Base-by-base conservation (phyloP, 2,797 vertebrate genomes). In the Emys orbicularis region DNA sequence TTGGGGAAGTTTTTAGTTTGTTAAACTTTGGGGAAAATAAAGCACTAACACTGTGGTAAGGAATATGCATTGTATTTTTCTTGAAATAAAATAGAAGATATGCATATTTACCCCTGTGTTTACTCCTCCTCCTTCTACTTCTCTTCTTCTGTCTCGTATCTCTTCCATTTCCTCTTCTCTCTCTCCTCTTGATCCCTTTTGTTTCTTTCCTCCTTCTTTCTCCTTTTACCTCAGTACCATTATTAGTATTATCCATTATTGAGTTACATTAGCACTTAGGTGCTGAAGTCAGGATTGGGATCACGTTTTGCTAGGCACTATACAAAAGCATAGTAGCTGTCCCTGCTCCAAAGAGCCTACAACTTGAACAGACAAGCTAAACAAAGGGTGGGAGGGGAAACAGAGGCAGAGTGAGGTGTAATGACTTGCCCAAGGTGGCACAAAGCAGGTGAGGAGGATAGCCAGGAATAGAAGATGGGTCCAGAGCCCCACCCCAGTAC, bases 381-480 rank as follows among this genome's bases (percentile, higher is more conserved):
- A 18, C 13, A 29, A 29, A 29, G 27, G 23, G 8, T 29, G 27
- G 44, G 44, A 47, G 27, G 65, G 65, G n/a, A 21, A 72, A 23
- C 65, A 3, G 18, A 72, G 9, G 37, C n/a, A 41, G 18, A 12
- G n/a, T 37, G 68, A 72, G 18, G 16, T n/a, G 65, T 16, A 8
- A 21, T 68, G 65, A 37, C 65, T 37, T 68, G 65, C 19, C 65
- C n/a, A 68, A 37, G 34, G n/a, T 41, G n/a, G 11, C 68, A 65
- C 80, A 83, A 80, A 27, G 92, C 82, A 87, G 93, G 80, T 57
- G 31, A 79, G 86, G 37, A 72, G 31, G 50, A 47, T 59, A 90
- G 89, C 84, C 92, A 96, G 92, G 72, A 92, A 87, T 94, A 94
- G 90, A 52, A 89, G 54, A 83, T 89, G 94, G 93, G 74, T 92